phyloP scores from a whole-genome alignment of 1,140 invertebrate species.

The Drosophila orena region DNA sequence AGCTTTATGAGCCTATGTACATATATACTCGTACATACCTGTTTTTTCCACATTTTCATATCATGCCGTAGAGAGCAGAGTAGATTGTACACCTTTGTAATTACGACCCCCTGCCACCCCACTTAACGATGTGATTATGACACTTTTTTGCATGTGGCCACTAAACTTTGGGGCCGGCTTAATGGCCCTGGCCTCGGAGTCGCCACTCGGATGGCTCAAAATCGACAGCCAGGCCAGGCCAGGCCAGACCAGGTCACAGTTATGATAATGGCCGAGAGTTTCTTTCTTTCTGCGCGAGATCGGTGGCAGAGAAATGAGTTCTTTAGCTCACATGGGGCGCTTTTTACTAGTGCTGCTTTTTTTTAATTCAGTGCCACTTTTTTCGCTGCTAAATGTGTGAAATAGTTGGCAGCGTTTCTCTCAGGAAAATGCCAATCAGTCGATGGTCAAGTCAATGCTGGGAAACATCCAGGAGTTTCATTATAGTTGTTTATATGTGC shows the following conservation, averaged over 20 bases:
- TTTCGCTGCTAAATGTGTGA: conserved; percentile 59
- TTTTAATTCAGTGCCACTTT: not conserved
- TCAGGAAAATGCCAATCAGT: conserved; percentile 21
- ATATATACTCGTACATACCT: not conserved
- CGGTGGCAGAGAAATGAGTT: conserved; percentile 51
- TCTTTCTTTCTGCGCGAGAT: conserved; percentile 42
- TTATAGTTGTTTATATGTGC: not conserved
- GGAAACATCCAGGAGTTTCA: not conserved
- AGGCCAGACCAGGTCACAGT: conserved; percentile 55
- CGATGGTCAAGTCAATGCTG: not conserved
- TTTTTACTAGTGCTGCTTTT: conserved; percentile 32
- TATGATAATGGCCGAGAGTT: conserved; percentile 72
- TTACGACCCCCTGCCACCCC: conserved; percentile 40
- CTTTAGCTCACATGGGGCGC: conserved; percentile 22
- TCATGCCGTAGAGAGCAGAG: too few species aligned
- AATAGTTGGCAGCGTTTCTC: conserved; percentile 54
- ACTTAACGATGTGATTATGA: conserved; percentile 78
- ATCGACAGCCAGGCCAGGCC: conserved; percentile 16
- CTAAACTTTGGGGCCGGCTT: conserved; percentile 62
- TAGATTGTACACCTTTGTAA: conserved; percentile 29
- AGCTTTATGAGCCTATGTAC: conserved; percentile 13
- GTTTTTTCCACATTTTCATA: not conserved
- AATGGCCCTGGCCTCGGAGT: conserved; percentile 51
- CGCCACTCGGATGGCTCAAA: conserved; percentile 2
- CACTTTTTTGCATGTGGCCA: conserved; percentile 70